Conservation (phyloP, 2,797 vertebrate genomes). For the Cossypha polioptera region DNA sequence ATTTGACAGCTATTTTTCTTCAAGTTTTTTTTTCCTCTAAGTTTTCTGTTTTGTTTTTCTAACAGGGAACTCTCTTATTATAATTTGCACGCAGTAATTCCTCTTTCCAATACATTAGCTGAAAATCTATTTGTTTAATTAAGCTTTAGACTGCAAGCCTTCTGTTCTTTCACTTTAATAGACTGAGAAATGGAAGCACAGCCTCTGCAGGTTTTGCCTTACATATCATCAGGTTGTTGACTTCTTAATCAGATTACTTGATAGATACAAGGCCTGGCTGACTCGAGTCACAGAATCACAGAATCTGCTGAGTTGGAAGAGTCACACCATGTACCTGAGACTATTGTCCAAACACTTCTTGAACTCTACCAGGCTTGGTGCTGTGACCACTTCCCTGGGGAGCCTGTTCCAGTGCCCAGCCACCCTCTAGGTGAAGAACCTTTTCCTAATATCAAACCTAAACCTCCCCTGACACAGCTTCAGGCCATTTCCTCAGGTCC, state of each 20-base stretch:
- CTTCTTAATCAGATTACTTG: neutral
- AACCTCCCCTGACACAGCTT: too few relatives aligned
- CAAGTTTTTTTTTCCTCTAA: neutral
- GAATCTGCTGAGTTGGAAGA: neutral
- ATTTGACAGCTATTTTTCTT: slow-evolving; percentile 26
- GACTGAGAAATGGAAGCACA: neutral
- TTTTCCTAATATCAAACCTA: too few relatives aligned
- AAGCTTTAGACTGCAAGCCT: slow-evolving; percentile 33
- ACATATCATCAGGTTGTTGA: neutral
- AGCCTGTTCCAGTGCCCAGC: neutral
- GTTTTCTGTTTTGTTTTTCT: neutral
- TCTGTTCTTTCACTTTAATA: slow-evolving; percentile 16
- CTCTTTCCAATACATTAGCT: neutral
- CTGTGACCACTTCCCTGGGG: neutral
- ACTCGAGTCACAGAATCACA: neutral
- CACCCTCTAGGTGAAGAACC: too few relatives aligned
- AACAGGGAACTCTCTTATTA: neutral
- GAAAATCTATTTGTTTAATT: slow-evolving; percentile 51
- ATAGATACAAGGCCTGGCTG: neutral
- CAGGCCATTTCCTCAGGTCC: too few relatives aligned
- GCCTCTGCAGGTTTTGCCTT: slow-evolving; percentile 13
- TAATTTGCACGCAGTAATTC: neutral
- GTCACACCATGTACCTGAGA: neutral
- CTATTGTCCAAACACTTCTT: accelerated
- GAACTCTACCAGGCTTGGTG: neutral